These are phyloP conservation scores for Ephestia elutella DNA, from an alignment of 1,140 invertebrate species.

Conservation along the genomic window DNA sequence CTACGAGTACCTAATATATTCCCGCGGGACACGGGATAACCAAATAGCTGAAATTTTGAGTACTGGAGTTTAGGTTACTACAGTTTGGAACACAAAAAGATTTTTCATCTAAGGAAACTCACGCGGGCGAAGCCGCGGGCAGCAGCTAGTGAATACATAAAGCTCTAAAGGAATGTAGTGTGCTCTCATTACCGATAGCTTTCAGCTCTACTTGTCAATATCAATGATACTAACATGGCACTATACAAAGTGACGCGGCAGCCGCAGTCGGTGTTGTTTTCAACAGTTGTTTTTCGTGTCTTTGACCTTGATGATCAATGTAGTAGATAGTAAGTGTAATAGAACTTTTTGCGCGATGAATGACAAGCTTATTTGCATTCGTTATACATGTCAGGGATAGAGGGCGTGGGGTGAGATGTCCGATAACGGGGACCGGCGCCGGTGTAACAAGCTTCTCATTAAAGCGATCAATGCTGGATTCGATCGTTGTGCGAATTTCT, in stretches of 20 bases:
- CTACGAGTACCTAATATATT: too few relatives aligned
- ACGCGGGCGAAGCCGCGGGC: too few relatives aligned
- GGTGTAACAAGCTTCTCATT: conserved; percentile 59
- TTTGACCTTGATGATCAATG: conserved; percentile 39
- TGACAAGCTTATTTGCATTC: conserved; percentile 45
- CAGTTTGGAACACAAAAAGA: too few relatives aligned
- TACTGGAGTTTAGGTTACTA: too few relatives aligned
- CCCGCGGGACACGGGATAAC: too few relatives aligned
- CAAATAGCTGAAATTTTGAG: too few relatives aligned
- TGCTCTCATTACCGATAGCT: conserved; percentile 37
- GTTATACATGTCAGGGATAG: conserved; percentile 25
- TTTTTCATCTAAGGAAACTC: too few relatives aligned
- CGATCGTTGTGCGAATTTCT: conserved; percentile 56
- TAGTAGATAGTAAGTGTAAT: conserved; percentile 27
- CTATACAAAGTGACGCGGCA: conserved; percentile 11
- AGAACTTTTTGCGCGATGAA: conserved; percentile 33
- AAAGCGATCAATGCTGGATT: conserved; percentile 53
- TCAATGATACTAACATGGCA: conserved; percentile 29
- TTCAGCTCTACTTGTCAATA: conserved; percentile 34
- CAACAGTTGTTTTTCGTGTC: conserved; percentile 34
- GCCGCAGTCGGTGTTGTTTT: conserved; percentile 20
- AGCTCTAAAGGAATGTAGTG: conserved; percentile 38
- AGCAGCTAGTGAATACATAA: conserved; percentile 49
- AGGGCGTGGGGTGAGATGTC: conserved; percentile 40
- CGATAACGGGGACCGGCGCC: conserved; percentile 53